Percentiles rank a stretch among this genome's conserved stretches.
Evolutionary conservation across 2,113 vertebrate genomes (phyloP).

Genomic region (Enhydra lutris): DNA sequence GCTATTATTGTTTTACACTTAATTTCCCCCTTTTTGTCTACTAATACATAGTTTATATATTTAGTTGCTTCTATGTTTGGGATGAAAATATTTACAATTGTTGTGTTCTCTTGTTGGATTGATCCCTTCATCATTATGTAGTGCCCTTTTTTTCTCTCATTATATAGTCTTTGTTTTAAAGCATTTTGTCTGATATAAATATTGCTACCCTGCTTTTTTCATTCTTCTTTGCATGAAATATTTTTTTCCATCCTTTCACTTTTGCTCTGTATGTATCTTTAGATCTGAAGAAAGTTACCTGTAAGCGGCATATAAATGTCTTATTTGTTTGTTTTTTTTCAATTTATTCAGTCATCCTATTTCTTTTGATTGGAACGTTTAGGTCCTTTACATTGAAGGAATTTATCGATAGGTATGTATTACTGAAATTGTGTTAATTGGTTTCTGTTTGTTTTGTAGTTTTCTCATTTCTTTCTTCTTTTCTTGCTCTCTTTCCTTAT

Average conservation of each 20-base stretch:
- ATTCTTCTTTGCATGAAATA: not conserved
- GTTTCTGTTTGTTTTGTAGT: not conserved
- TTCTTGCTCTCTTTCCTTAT: not conserved
- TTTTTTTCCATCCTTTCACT: not conserved
- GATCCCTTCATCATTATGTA: not conserved
- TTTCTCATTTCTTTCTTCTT: not conserved
- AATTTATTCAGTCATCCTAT: not conserved
- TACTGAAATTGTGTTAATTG: not conserved
- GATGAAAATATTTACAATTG: too few species aligned
- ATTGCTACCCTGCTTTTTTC: not conserved
- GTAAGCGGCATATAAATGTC: not conserved
- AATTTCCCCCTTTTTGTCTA: too few species aligned
- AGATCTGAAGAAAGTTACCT: not conserved
- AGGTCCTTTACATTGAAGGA: not conserved
- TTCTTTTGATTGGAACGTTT: not conserved
- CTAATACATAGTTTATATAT: too few species aligned
- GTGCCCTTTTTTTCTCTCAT: not conserved
- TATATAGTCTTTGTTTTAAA: not conserved
- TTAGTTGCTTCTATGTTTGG: too few species aligned
- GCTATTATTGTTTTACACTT: too few species aligned
- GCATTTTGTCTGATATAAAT: not conserved
- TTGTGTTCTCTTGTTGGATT: too few species aligned
- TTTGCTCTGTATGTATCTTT: not conserved
- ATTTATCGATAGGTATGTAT: not conserved
- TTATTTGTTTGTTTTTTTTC: not conserved